Base-by-base conservation (phyloP, 2,888 invertebrate genomes). In the Deroplatys truncata region DNA sequence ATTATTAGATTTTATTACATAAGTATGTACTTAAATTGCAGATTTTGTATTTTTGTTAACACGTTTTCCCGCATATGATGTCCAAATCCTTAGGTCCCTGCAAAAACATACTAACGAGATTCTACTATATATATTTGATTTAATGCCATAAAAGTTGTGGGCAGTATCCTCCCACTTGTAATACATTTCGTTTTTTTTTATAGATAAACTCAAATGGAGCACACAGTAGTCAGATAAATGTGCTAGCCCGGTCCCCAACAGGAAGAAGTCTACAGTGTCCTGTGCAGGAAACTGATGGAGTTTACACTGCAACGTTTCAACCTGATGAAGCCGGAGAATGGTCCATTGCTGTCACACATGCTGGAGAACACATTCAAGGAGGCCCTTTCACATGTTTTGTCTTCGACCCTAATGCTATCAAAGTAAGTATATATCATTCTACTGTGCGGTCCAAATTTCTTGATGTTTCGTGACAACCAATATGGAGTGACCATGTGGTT, bases 281-380 rank as follows among this genome's bases (percentile, higher is more conserved):
- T 0, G 96, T 98, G n/a, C 96, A 96, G 84, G 97, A 97, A 91
- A 96, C 97, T n/a, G 97, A 97, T 85, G 98, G 98, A 89, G 97
- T 98, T 89, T 98, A 98, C 93, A 98, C 98, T 91, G 98, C 99
- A 91, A 98, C 98, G 92, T 99, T 99, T 93, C 98, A 98, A 93
- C 99, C 99, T 0, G 98, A 98, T 92, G 99, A 99, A 94, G 97
- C 98, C 83, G 99, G 99, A 90, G 98, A 98, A 92, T 99, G 99
- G 99, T 97, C 97, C 92, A 98, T 99, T 89, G 98, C 98, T 91
- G 98, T 99, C 91, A 97, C 98, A 72, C 99, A 99, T 93, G 98
- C 99, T 93, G 98, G 98, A 72, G 97, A 98, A 92, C 98, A 99
- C 93, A 99, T 99, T 92, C 94, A 97, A 95, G 99, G 99, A 89